phyloP scores from a whole-genome alignment of 2,888 invertebrate species.

The Eurytoma adleriae region DNA sequence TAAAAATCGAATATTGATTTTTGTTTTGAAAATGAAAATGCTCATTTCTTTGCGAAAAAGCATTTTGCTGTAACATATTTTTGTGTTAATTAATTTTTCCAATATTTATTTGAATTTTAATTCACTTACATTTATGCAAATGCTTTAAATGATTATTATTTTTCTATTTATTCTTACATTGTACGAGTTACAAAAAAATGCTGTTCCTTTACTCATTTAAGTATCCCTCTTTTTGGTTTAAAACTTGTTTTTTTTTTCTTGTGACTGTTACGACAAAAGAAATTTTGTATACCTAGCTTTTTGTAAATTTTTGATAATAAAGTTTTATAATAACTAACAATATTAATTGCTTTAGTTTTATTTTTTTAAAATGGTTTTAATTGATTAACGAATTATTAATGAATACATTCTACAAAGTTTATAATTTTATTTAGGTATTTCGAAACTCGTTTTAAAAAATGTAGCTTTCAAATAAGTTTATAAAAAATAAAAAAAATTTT shows the following conservation, averaged over 20 bases:
- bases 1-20: background rate
- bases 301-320: slow-evolving; percentile 42
- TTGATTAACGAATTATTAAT: no score
- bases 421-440: no score
- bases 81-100: slow-evolving; percentile 3
- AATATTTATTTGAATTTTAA: slow-evolving; percentile 18
- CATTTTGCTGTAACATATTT: background rate
- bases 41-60: slow-evolving; percentile 6
- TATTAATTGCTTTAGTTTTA: no score
- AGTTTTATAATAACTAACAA: slow-evolving; percentile 11
- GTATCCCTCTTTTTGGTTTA: slow-evolving; percentile 1
- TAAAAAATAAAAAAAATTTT: no score
- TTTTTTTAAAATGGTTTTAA: no score
- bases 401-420: no score
- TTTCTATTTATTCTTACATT: slow-evolving; percentile 24
- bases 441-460: no score
- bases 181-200: slow-evolving; percentile 5
- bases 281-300: slow-evolving; percentile 4
- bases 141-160: slow-evolving; percentile 11
- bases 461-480: no score
- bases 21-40: background rate
- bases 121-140: background rate
- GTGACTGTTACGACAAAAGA: background rate
- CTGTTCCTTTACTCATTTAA: slow-evolving; percentile 1
- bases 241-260: slow-evolving; percentile 4